Base-by-base conservation (phyloP, 1,140 invertebrate species). In the Drosophila malerkotliana region DNA sequence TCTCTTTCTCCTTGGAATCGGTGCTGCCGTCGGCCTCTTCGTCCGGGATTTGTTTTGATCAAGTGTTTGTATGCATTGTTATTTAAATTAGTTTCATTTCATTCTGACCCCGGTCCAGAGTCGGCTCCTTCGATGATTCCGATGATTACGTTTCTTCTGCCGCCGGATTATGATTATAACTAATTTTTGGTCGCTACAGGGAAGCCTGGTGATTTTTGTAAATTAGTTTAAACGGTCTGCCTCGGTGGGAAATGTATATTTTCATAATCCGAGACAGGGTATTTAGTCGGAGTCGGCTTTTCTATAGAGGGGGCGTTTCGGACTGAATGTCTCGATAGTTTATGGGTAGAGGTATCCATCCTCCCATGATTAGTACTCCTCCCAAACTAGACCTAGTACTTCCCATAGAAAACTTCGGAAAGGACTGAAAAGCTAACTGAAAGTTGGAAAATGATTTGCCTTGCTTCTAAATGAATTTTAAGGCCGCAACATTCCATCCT, bases 51-150 rank as follows among this genome's bases (percentile, higher is more conserved):
- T 88, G 83, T 88, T 88, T 88, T 88, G 83, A 88, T 89, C 83
- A 88, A 88, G 79, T 89, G 68, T 74, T 83, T 83, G 84, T 89
- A 14, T 67, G 67, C 84, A 77, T 88, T 88, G 79, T 88, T 88
- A 88, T 88, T 88, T 88, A 88, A 88, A 88, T 88, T 88, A 88
- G 83, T 77, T 89, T 88, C 76, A 82, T 88, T 88, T 88, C 72
- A 79, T 82, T 88, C 60, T 68, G 66, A 4, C 18, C 34, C 32
- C 37, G 18, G 26, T 28, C 26, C 45, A 39, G 28, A 15, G 26
- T 24, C 39, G 68, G 32, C 49, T 55, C 24, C 57, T 59, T 21
- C 21, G 21, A 21, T 32, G 28, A 44, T 44, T 45, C 34, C 34
- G 32, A 55, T 55, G 45, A 58, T 52, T 79, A 47, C 72, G 51